A percentile compares a stretch with the other conserved stretches of the same genome.
Conservation (phyloP, 2,888 invertebrate genomes). For the Rhopalosiphum nymphaeae region DNA sequence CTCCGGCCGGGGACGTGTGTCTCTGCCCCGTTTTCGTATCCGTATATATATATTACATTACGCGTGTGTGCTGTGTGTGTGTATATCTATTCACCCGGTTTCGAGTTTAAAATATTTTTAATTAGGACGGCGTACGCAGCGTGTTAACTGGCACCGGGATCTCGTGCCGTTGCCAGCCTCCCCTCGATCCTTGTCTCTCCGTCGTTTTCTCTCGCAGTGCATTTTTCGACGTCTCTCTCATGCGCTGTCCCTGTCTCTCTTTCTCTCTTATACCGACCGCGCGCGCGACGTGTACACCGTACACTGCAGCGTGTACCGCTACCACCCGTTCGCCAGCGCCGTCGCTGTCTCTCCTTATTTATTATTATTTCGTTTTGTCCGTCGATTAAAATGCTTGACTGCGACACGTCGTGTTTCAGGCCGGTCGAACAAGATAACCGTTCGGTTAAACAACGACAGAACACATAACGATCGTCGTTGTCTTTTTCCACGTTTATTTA, state of each 20-base stretch:
- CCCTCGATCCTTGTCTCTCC: not conserved
- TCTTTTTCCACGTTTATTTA: conserved; percentile 54
- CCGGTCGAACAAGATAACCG: conserved; percentile 65
- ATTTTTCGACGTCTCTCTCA: not conserved
- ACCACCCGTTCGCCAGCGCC: not conserved
- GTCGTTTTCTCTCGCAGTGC: not conserved
- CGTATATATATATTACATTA: not conserved
- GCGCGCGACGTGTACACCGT: not conserved
- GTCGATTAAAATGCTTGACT: conserved; percentile 63
- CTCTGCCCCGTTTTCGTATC: conserved; percentile 39
- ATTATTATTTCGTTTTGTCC: conserved; percentile 63
- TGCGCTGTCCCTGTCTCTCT: not conserved
- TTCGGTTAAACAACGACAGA: conserved; percentile 61
- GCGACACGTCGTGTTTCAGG: conserved; percentile 64
- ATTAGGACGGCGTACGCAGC: conserved; percentile 56
- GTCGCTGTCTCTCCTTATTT: conserved; percentile 43
- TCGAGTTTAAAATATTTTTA: conserved; percentile 55
- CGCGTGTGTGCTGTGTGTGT: not conserved
- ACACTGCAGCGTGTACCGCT: not conserved
- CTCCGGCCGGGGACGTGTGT: conserved; percentile 24
- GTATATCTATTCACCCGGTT: conserved; percentile 47
- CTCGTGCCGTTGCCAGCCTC: conserved; percentile 16
- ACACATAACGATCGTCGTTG: conserved; percentile 62
- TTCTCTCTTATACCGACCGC: not conserved
- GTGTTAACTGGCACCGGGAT: conserved; percentile 60